Base-by-base conservation (phyloP, 2,113 vertebrate species). In the Rissa tridactyla region DNA sequence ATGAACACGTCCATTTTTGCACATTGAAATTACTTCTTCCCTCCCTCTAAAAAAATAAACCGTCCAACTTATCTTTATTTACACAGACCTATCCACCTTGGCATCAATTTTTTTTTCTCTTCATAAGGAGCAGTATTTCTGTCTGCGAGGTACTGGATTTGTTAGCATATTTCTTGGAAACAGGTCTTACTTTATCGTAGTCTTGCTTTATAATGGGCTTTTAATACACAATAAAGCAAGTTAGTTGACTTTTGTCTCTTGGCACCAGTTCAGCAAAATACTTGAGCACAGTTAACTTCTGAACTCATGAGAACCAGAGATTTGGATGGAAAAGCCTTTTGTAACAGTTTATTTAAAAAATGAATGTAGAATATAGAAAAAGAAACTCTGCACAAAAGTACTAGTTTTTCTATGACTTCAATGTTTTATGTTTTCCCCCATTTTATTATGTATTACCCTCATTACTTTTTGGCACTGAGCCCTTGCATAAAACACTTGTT, bases 41-140 rank as follows among this genome's bases (percentile, higher is more conserved):
- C 71, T 94, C 58, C 54, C 70, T 58, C 86, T 81, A 38, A 78
- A 91, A 90, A 18, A 86, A 68, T 51, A 92, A 94, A 40, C 36
- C 13, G 66, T 94, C 25, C 52, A 82, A 47, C 32, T 96, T 95
- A 94, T 49, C 91, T 76, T 81, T 97, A 76, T 95, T 96, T 97
- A 27, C n/a, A 92, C 88, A 92, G 92, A 44, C 19, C 40, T 88
- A 16, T 52, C 75, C 54, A 90, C 22, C 36, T 85, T 89, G 87
- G n/a, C 46, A 62, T 86, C 1, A 10, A 2, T 29, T 42, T 65
- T 91, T 69, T 68, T n/a, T 78, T 13, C 15, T 47, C 32, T 69
- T 77, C 54, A 6, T 36, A 71, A 54, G 15, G 16, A 84, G 13
- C 23, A 27, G 25, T 91, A 19, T 89, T 97, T 94, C 36, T 92